Percentiles rank a stretch among this genome's conserved stretches.
These are phyloP conservation scores for Speoplatyrhinus poulsoni DNA, from an alignment of 2,113 vertebrate genomes.

Conservation along the genomic window DNA sequence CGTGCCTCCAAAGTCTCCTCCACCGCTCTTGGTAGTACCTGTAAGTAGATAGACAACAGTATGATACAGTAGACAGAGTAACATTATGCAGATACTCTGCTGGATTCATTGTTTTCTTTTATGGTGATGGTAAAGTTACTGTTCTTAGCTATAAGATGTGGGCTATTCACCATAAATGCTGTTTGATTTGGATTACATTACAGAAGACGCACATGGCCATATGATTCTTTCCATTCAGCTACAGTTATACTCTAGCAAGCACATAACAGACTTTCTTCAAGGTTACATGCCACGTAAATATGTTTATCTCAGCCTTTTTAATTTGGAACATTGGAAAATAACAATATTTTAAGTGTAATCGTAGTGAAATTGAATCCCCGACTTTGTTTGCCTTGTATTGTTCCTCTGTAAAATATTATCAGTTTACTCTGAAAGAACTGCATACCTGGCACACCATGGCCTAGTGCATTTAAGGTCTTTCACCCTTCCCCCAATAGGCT, in stretches of 20 bases:
- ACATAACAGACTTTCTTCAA: too few relatives aligned
- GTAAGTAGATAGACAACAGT: constrained; percentile 54
- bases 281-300: too few relatives aligned
- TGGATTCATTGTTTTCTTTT: not conserved
- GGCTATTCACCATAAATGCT: too few relatives aligned
- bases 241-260: too few relatives aligned
- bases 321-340: too few relatives aligned
- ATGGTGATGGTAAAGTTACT: too few relatives aligned
- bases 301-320: too few relatives aligned
- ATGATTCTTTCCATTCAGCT: too few relatives aligned
- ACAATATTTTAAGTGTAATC: too few relatives aligned
- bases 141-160: too few relatives aligned
- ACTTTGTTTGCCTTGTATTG: not conserved
- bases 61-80: not conserved
- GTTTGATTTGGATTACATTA: too few relatives aligned
- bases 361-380: not conserved
- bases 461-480: constrained; percentile 25
- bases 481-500: not conserved
- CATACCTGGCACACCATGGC: constrained; percentile 2
- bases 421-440: not conserved
- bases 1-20: constrained; percentile 51
- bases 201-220: too few relatives aligned
- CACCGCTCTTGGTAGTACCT: constrained; percentile 64
- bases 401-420: not conserved
- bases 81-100: not conserved